Base-by-base conservation (phyloP, 2,888 invertebrate genomes). In the Phyto melanocephala region DNA sequence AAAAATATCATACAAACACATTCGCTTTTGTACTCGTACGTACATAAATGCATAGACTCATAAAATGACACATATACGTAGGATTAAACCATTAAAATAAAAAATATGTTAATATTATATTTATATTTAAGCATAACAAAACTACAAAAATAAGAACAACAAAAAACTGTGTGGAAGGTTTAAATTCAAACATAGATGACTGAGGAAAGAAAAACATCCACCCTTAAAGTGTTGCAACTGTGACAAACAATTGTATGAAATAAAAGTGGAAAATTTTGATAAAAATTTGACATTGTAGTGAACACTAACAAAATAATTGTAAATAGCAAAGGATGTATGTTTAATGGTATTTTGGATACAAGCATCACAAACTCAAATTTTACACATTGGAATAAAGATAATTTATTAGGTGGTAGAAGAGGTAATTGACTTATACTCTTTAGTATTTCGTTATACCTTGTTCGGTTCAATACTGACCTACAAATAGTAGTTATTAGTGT, bases 41-140 rank as follows among this genome's bases (percentile, higher is more conserved):
- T n/a, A n/a, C n/a, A n/a, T n/a, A n/a, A 13, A 58, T 17, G 45
- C 47, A 40, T 37, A 47, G 28, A 17, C 50, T 54, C 85, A 86
- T 6, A 28, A 3, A 28, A 28, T 28, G 87, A 85, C 87, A 86
- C 89, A 88, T 89, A 88, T 88, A 89, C 87, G 86, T 86, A 86
- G 87, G 90, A 89, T 89, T 89, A 90, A 89, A 88, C 88, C 87
- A 88, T 88, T 90, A 87, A 87, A 86, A 88, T 86, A 37, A 60
- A 70, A 58, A 68, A 77, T 68, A 77, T 77, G 68, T 62, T 77
- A 77, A 70, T 70, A 52, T 54, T 5, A 68, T 77, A 62, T 65
- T 74, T 76, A 76, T 75, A 65, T 67, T 79, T 71, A 67, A 70
- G 52, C 76, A 76, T 75, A 81, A 83, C 67, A 79, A 78, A 76